A percentile compares a stretch with the other conserved stretches of the same genome.
phyloP scores from a whole-genome alignment of 2,888 invertebrate genomes.

The Sesia apiformis region DNA sequence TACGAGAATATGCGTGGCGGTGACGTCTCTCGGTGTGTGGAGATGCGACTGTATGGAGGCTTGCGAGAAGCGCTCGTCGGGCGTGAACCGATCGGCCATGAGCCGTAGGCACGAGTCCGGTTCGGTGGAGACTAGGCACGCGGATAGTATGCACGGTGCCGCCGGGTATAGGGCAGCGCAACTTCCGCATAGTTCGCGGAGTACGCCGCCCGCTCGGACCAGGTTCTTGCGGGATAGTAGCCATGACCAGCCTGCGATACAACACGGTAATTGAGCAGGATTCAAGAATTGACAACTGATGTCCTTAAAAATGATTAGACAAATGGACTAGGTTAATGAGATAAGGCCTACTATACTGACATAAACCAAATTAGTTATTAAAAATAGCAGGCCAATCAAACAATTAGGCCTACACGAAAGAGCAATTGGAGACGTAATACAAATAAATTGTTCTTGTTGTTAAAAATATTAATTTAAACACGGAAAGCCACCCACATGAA shows the following conservation, averaged over 20 bases:
- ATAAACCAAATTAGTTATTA: too few relatives aligned
- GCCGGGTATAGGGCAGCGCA: constrained; percentile 90
- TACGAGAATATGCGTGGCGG: constrained; percentile 97
- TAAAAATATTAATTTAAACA: too few relatives aligned
- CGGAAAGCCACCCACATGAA: too few relatives aligned
- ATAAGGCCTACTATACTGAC: too few relatives aligned
- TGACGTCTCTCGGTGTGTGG: constrained; percentile 96
- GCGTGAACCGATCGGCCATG: constrained; percentile 96
- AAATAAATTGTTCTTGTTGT: too few relatives aligned
- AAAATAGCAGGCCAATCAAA: too few relatives aligned
- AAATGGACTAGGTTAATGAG: too few relatives aligned
- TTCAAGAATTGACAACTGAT: too few relatives aligned
- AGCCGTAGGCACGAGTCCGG: constrained; percentile 90
- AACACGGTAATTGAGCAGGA: background rate
- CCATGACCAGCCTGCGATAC: constrained; percentile 87
- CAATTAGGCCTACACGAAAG: too few relatives aligned
- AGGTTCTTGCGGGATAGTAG: constrained; percentile 93
- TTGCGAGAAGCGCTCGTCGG: constrained; percentile 93
- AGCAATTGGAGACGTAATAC: too few relatives aligned
- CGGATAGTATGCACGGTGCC: constrained; percentile 94
- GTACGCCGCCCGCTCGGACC: constrained; percentile 87
- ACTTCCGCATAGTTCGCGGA: constrained; percentile 93
- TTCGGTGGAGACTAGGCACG: constrained; percentile 97
- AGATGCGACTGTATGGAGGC: constrained; percentile 91
- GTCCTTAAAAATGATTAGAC: too few relatives aligned